Percentiles rank a stretch among this genome's conserved stretches.
phyloP scores from a whole-genome alignment of 2,797 vertebrate species.

The Uromys caudimaculatus region DNA sequence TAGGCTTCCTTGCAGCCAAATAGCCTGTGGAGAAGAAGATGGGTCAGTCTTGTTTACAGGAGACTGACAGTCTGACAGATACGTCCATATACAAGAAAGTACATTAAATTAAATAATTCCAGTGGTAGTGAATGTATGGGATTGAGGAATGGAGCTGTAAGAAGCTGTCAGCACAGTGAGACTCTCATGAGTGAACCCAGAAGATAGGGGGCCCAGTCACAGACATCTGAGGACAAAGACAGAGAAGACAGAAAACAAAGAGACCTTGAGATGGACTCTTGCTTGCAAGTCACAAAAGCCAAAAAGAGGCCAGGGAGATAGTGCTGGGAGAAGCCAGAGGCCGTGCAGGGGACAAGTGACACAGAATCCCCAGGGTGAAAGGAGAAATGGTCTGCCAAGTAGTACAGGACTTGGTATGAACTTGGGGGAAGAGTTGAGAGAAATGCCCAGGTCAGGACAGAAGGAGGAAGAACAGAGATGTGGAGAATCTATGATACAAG shows the following conservation, averaged over 20 bases:
- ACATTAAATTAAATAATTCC: neutral
- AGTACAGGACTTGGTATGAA: neutral
- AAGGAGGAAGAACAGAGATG: neutral
- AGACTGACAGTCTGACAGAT: neutral
- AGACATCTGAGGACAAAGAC: neutral
- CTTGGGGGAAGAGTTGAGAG: accelerated
- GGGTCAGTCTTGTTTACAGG: accelerated
- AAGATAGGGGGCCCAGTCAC: neutral
- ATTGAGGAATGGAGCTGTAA: neutral
- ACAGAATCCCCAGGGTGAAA: neutral
- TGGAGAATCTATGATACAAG: accelerated
- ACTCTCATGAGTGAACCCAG: too few species aligned
- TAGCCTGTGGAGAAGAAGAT: neutral
- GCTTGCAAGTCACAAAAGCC: neutral
- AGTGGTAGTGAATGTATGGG: neutral
- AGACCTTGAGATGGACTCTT: neutral
- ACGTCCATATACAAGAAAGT: neutral
- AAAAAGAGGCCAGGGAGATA: neutral
- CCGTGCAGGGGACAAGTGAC: accelerated
- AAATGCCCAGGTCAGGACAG: neutral
- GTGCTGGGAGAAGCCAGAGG: neutral
- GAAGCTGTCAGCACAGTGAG: neutral
- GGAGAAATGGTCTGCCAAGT: neutral
- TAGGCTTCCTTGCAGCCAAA: neutral
- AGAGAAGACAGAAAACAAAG: neutral